Base-by-base conservation (phyloP, 1,140 invertebrate species). In the honey bee (Apis mellifera) region DNA sequence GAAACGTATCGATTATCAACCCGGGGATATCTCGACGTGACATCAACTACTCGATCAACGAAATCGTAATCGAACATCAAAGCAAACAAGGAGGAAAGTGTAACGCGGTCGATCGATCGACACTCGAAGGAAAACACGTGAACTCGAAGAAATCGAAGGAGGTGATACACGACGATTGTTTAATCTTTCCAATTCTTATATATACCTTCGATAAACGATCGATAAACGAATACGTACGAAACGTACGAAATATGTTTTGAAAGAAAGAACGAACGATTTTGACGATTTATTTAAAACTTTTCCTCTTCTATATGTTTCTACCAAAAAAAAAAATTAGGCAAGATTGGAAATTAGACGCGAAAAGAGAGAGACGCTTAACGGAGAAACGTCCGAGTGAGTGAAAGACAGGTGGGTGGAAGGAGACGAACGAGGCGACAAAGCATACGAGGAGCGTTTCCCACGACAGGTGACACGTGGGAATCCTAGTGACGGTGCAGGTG, bases 391-490 rank as follows among this genome's bases (percentile, higher is more conserved):
- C 42, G 26, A 21, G n/a, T 5, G 7, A n/a, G 64, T 82, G 9
- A 57, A 55, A 50, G 80, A 19, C 73, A 66, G 62, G 64, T 82
- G 74, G 69, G 70, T 82, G 64, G 60, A 76, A 77, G 83, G 84
- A 84, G 89, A 84, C 66, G 76, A 68, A 76, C 26, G 64, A 65
- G 75, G 87, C 87, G 89, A 89, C 83, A 90, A 86, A 86, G 86
- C 84, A 80, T 87, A 89, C 86, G 83, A 64, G 84, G 88, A 89
- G 66, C 82, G 89, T 91, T 92, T 93, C 92, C 91, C 92, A 93
- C 93, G 93, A 93, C 93, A 94, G 93, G 93, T 94, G 93, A 94
- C 93, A 94, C 92, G 91, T 93, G 93, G 92, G 93, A 93, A 93
- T 92, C 91, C 89, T 87, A 87, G 87, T 78, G 87, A 86, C 89